These are phyloP conservation scores for Drosophila gunungcola DNA, from an alignment of 1,140 invertebrate genomes.

Conservation along the genomic window DNA sequence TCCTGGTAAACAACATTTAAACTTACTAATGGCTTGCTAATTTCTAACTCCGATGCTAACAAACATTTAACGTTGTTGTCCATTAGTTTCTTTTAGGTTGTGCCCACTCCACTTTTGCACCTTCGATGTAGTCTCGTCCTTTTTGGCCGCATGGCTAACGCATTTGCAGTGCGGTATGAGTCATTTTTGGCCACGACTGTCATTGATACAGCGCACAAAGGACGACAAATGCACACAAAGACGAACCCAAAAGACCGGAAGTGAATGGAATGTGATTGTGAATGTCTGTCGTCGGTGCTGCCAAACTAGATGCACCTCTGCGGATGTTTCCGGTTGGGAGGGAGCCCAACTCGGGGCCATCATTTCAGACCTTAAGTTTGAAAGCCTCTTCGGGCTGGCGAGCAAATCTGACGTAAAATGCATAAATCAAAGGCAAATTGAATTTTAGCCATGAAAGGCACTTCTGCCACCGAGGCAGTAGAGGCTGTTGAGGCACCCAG, in stretches of 20 bases:
- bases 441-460: constrained; percentile 67
- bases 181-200: background rate
- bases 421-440: constrained; percentile 80
- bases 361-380: constrained; percentile 53
- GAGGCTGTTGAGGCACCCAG: constrained; percentile 21
- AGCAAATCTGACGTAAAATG: constrained; percentile 67
- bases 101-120: background rate
- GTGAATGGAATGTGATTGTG: no score
- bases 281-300: no score
- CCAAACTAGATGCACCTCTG: background rate
- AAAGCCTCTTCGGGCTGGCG: constrained; percentile 34
- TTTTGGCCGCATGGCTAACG: background rate
- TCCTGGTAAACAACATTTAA: no score
- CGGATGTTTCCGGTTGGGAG: background rate
- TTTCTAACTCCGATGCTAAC: no score
- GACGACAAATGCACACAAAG: constrained; percentile 6
- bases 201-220: constrained; percentile 12
- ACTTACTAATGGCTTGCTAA: no score
- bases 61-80: background rate
- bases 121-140: background rate
- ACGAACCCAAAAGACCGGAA: constrained; percentile 4
- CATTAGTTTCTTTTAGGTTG: background rate
- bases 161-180: background rate
- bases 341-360: constrained; percentile 6
- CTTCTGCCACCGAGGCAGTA: constrained; percentile 40